Evolutionary conservation across 1,140 invertebrate species (phyloP).

Genomic region (Gryllus bimaculatus): DNA sequence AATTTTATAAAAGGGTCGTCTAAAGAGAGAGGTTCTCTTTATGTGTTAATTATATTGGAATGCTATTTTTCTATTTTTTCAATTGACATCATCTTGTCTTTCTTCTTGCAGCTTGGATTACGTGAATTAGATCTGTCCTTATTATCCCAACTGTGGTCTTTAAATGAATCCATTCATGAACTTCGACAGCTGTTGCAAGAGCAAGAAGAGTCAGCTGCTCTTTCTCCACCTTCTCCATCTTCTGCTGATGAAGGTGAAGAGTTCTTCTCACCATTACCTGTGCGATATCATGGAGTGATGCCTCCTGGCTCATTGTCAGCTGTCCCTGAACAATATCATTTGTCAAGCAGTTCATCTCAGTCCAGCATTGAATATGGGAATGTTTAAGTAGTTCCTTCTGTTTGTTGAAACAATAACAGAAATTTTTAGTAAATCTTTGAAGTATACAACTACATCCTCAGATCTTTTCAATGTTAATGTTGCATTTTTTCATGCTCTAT

Average conservation of each 20-base stretch:
- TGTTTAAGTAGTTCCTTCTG: conserved; percentile 10
- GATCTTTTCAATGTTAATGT: no score
- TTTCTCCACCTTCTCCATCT: conserved; percentile 48
- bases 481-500: no score
- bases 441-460: no score
- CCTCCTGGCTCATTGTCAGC: conserved; percentile 14
- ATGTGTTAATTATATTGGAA: no score
- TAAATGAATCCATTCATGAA: conserved; percentile 81
- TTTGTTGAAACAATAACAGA: not conserved
- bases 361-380: conserved; percentile 22
- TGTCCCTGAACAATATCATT: conserved; percentile 24
- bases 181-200: conserved; percentile 65
- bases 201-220: conserved; percentile 45
- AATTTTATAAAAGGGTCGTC: no score
- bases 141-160: conserved; percentile 74
- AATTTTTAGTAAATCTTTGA: not conserved
- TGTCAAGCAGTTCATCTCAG: conserved; percentile 22
- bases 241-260: conserved; percentile 47
- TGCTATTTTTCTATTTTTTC: no score
- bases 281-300: conserved; percentile 14
- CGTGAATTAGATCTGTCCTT: conserved; percentile 75
- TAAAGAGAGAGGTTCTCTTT: no score
- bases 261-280: conserved; percentile 19
- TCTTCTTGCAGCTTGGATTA: conserved; percentile 59
- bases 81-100: not conserved